Evolutionary conservation across 1,140 invertebrate species (phyloP).

Genomic region (Zaprionus ornatus): DNA sequence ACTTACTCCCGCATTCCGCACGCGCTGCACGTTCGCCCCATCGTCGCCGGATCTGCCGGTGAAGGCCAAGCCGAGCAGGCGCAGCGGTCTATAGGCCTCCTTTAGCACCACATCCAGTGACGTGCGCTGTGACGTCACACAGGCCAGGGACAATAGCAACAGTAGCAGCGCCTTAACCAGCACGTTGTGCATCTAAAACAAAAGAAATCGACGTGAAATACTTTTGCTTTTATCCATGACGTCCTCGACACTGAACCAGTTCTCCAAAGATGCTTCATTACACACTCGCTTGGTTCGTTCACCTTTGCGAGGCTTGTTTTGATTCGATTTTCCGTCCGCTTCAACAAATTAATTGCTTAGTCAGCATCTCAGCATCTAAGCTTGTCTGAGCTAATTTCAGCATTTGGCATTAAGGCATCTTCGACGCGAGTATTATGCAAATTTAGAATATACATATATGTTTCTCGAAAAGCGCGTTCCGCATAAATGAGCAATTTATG

Average conservation of each 20-base stretch:
- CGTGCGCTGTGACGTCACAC: constrained; percentile 73
- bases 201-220: constrained; percentile 21
- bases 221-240: constrained; percentile 65
- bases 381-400: constrained; percentile 18
- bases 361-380: constrained; percentile 8
- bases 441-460: constrained; percentile 7
- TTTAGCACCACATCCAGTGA: constrained; percentile 62
- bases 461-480: constrained; percentile 16
- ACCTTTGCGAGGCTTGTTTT: constrained; percentile 62
- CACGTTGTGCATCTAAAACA: constrained; percentile 20
- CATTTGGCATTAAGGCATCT: constrained; percentile 24
- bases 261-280: constrained; percentile 46
- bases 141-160: constrained; percentile 29
- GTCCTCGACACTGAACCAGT: constrained; percentile 76
- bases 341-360: constrained; percentile 19
- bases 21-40: constrained; percentile 62
- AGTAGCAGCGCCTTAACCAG: constrained; percentile 42
- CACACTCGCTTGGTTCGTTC: constrained; percentile 65
- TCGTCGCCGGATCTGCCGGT: constrained; percentile 68
- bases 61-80: constrained; percentile 63
- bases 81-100: constrained; percentile 63
- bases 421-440: constrained; percentile 34
- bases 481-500: constrained; percentile 17
- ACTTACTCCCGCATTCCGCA: constrained; percentile 71
- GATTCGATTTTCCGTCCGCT: constrained; percentile 42